Evolutionary conservation across 2,113 vertebrate genomes (phyloP), one percentile per base, ranked within the genome.

Genomic region (Perca fluviatilis): DNA sequence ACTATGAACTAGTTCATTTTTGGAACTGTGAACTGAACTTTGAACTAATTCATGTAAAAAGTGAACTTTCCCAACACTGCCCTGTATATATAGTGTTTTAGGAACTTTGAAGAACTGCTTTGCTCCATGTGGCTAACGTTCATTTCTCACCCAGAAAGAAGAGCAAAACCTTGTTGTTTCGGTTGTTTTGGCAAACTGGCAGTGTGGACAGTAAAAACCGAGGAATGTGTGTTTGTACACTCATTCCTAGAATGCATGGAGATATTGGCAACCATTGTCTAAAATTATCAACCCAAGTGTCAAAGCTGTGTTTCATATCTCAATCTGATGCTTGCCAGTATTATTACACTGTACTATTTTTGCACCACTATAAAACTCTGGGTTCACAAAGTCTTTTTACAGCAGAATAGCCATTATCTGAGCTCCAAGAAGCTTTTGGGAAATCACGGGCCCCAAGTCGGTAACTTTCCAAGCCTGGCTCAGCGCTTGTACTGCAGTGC

Each of bases 381-480:
- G 30, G 50, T 85, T 77, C 74, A 74, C 49, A 47, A 80, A 74
- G 36, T 87, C 71, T 33, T 80, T 78, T 77, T 54, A 67, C 67
- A 80, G 61, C 49, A 77, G 40, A 70, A 11, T 40, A 25, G 30
- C 53, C 51, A 54, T 79, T 56, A 72, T 84, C 73, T 77, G 36
- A 87, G 65, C 77, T 61, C 60, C 58, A 80, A 87, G 77, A 82
- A 69, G 69, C 62, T 83, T 84, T 77, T 72, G 77, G 81, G 76
- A 86, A 87, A 76, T n/a, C 60, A 23, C 58, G 78, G 88, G 82
- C 88, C 81, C 73, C 79, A 63, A 73, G 76, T 90, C 36, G 25
- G 88, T 94, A 91, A 89, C 86, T 91, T 92, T 92, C 91, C 90
- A 89, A 77, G 71, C 79, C 79, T 74, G 65, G 78, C 78, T 84